Base-by-base conservation (phyloP, 2,113 vertebrate genomes). In the Vanacampus margaritifer region DNA sequence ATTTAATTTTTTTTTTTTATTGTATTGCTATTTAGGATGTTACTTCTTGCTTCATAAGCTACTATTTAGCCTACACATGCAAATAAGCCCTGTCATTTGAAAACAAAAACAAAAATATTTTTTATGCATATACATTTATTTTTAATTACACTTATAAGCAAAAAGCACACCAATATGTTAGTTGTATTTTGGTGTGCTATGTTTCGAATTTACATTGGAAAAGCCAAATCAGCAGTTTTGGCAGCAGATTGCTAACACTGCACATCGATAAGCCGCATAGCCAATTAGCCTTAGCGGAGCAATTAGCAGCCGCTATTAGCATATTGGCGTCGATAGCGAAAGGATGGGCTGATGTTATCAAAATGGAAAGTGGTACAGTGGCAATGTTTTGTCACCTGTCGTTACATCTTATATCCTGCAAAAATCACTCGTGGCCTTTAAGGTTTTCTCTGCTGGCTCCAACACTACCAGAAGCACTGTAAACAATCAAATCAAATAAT, bases 291-390 rank as follows among this genome's bases (percentile, higher is more conserved):
- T 85, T 75, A 84, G 73, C 2, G 61, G 65, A 53, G 78, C 68
- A 83, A 87, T 90, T 90, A 88, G 87, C 85, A 86, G 82, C 73
- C 67, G 78, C 81, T 82, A 82, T 88, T 85, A 86, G 81, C 83
- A 87, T 87, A 67, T 67, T 58, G 65, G 71, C 74, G 79, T 89
- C 86, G 67, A 89, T 86, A 79, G 28, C 5, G 16, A 28, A 28
- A 11, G 24, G 13, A 26, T 28, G 21, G 9, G 21, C 13, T 16
- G 53, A 28, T 26, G 8, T 54, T 14, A 26, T 26, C 23, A 24
- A 54, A 54, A 9, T 54, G n/a, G 10, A 26, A 54, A 24, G 51
- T 53, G 23, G 12, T 54, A 54, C 23, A 12, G n/a, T 23, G 12
- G n/a, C 23, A 54, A 11, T 54, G 12, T 53, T 23, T 54, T n/a